Evolutionary conservation across 2,113 vertebrate genomes (phyloP), one percentile per base, ranked within the genome.

Genomic region (Sciurus niger): DNA sequence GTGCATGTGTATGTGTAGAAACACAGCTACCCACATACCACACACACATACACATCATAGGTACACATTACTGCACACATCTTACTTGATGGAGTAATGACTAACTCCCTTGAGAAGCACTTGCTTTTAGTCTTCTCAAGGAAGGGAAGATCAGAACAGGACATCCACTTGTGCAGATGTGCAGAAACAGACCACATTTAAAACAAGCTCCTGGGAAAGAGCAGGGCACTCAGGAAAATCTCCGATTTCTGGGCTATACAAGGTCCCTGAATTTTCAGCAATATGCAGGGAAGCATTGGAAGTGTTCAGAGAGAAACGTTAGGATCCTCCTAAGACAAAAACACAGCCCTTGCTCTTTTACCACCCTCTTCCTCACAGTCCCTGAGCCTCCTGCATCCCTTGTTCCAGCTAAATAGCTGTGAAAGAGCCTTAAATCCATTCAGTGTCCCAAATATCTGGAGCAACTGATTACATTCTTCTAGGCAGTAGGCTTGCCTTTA

Each of bases 381-480:
- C 68, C 2, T 0, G 14, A 6, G 53, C 53, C 32, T 84, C 37
- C 46, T 11, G 8, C 11, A 78, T 10, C 83, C 73, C 68, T 12
- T 46, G 55, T 72, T 72, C 40, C 83, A 77, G 30, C 92, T 78
- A 82, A 79, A 82, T 8, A 90, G 79, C 85, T 63, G 51, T n/a
- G 32, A 95, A 83, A 95, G 72, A 89, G 24, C 46, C 89, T 91
- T 40, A 78, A 90, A 97, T 95, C 90, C 73, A 90, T 58, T 91
- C 53, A 67, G 68, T 34, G 60, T 18, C 46, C 70, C 63, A 90
- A 93, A 63, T 93, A 96, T 55, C 91, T 94, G 83, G 48, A 93
- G 93, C 95, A 92, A 85, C 78, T 17, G 95, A 93, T 93, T 93
- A 94, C 92, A 89, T 94, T 88, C 95, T 95, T 60, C 24, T 12